These are phyloP conservation scores for Stomatorhinus walkeri DNA, from an alignment of 2,797 vertebrate species.

Conservation along the genomic window DNA sequence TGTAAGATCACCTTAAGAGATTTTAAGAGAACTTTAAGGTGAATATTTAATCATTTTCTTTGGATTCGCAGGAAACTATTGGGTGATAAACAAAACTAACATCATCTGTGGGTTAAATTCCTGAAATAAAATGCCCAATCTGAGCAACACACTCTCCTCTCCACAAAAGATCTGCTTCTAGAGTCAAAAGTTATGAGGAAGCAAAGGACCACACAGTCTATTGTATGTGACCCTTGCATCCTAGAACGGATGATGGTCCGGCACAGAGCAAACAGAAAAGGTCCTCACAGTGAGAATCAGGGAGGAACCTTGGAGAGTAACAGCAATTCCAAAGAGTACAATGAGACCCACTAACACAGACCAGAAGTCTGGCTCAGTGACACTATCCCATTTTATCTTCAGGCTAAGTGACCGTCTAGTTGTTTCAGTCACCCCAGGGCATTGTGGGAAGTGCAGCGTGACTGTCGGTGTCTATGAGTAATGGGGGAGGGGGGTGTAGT, in stretches of 20 bases:
- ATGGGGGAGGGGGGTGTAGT: neutral
- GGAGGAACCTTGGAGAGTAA: neutral
- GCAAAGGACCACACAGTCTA: neutral
- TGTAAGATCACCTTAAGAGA: neutral
- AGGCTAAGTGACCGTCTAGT: neutral
- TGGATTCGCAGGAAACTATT: neutral
- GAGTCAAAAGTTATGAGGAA: neutral
- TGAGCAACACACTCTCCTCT: neutral
- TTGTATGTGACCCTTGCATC: neutral
- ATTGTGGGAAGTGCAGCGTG: neutral
- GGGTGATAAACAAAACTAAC: neutral
- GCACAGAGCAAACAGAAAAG: neutral
- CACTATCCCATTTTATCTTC: neutral
- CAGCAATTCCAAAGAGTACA: neutral
- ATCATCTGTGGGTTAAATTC: neutral
- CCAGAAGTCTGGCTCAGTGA: neutral
- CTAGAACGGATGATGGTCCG: neutral
- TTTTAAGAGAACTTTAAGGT: neutral
- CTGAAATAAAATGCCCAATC: neutral
- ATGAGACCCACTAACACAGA: neutral
- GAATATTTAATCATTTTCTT: neutral
- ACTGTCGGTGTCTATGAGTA: neutral
- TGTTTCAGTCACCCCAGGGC: slow-evolving; percentile 1
- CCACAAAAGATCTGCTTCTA: neutral
- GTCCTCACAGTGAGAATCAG: neutral